Evolutionary conservation across 2,113 vertebrate species (phyloP).

Genomic region (Sphaerodactylus townsendi): DNA sequence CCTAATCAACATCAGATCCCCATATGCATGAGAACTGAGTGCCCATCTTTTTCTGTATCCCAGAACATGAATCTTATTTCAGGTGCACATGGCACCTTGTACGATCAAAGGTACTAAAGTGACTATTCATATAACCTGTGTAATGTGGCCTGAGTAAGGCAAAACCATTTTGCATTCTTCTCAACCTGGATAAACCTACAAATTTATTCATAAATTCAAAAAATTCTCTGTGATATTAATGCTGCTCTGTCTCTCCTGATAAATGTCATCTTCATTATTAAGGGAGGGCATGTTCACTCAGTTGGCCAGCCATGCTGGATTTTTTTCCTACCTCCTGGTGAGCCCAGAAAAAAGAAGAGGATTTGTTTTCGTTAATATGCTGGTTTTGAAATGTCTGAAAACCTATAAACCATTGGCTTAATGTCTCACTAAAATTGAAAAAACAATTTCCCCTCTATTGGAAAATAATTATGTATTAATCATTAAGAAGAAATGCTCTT

Average conservation of each 20-base stretch:
- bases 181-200: background rate
- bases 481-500: background rate
- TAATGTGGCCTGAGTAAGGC: background rate
- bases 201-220: background rate
- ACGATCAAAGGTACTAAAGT: background rate
- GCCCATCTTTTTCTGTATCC: background rate
- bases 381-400: background rate
- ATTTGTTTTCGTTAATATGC: conserved; percentile 15
- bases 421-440: background rate
- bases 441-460: conserved; percentile 23
- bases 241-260: conserved; percentile 7
- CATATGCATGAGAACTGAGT: too few species aligned
- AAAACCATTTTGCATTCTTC: background rate
- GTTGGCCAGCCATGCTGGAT: background rate
- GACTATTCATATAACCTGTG: background rate
- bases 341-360: background rate
- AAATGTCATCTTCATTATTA: background rate
- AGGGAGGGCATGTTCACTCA: background rate
- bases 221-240: background rate
- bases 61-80: background rate
- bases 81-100: background rate
- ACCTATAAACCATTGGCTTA: rapidly evolving
- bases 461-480: conserved; percentile 25
- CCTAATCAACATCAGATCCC: too few species aligned
- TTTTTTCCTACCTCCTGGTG: conserved; percentile 2